These are phyloP conservation scores for Cryptocephalus primarius DNA, from an alignment of 2,888 invertebrate species.

Conservation along the genomic window DNA sequence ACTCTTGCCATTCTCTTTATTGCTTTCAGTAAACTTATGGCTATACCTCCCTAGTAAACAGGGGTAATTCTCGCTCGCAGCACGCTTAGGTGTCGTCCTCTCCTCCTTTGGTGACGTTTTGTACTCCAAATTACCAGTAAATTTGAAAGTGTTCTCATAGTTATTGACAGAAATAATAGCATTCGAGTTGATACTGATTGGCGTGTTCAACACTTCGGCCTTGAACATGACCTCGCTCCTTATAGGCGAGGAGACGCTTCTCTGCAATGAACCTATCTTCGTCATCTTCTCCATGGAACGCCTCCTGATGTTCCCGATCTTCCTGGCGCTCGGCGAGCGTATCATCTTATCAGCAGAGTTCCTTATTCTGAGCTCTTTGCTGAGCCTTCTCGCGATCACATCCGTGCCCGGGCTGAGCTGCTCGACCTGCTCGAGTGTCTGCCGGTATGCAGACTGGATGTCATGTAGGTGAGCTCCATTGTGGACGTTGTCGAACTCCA, in stretches of 20 bases:
- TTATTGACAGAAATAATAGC: no score
- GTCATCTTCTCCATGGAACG: conserved; percentile 50
- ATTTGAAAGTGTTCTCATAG: no score
- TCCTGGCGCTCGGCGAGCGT: conserved; percentile 65
- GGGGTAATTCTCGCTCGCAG: neutral
- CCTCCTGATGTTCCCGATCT: conserved; percentile 64
- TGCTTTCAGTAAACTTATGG: no score
- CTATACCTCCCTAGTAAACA: no score
- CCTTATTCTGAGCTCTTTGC: conserved; percentile 63
- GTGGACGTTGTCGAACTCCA: conserved; percentile 23
- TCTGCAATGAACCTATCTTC: conserved; percentile 2
- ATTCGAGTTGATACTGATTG: no score
- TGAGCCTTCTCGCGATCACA: conserved; percentile 57
- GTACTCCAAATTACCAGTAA: no score
- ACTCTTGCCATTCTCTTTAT: no score
- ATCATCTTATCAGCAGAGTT: conserved; percentile 60
- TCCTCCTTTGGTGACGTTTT: neutral
- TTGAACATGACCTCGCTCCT: conserved; percentile 19
- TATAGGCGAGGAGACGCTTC: conserved; percentile 8
- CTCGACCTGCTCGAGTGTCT: conserved; percentile 59
- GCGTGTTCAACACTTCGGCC: neutral
- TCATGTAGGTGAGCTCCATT: conserved; percentile 42
- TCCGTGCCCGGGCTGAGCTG: conserved; percentile 56
- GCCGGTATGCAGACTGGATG: conserved; percentile 63
- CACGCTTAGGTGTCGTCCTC: conserved; percentile 1